Evolutionary conservation across 2,113 vertebrate species (phyloP), one percentile per base, ranked within the genome.

Genomic region (Marmota monax): DNA sequence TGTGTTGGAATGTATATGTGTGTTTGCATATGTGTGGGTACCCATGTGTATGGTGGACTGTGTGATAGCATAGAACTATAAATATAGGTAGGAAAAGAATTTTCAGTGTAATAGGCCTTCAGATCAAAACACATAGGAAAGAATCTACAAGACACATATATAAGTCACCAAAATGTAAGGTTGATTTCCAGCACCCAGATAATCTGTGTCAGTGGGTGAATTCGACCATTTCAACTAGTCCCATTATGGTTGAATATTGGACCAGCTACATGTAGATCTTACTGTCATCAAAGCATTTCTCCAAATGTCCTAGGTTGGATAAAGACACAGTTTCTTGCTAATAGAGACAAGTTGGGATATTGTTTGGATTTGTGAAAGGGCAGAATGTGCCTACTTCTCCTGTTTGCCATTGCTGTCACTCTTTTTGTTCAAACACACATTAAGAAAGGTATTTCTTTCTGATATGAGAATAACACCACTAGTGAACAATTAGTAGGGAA

Each of bases 131-230:
- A 89, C 10, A 23, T 69, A 83, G 32, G 20, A 69, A n/a, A 74
- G 29, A 85, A 85, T 89, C 53, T 67, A 32, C 37, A 78, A 72
- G 22, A 27, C 23, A 88, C 42, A 88, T 78, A 37, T 17, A 37
- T 4, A 94, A 48, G 32, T 84, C 29, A 84, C 29, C 39, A 45
- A 72, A 29, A 53, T 23, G 77, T 77, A 82, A 63, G 32, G 16
- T 48, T 78, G 61, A 78, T 76, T 87, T 70, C 20, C 27, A 83
- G n/a, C 4, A 79, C 61, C 58, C 7, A 42, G 29, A 83, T 84
- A 84, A 58, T 77, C 84, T 88, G 20, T 65, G 18, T n/a, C 63
- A 88, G n/a, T 42, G 34, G 29, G 88, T 45, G 27, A 92, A 96
- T 84, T 73, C 7, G 14, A n/a, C 69, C 20, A 22, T 22, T 94